phyloP scores from a whole-genome alignment of 2,888 invertebrate species.

The Adela reaumurella region DNA sequence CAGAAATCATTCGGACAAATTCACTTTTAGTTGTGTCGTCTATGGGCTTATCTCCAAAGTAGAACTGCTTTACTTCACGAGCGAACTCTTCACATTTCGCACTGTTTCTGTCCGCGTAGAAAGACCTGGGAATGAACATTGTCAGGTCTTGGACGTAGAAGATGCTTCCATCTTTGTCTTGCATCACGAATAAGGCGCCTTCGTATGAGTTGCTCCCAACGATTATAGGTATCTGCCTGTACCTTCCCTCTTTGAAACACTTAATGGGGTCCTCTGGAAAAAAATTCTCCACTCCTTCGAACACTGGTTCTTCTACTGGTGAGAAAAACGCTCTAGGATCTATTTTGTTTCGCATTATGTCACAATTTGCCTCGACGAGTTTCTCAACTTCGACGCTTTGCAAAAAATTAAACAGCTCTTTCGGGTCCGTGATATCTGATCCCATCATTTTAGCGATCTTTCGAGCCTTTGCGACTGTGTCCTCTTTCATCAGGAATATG shows the following conservation, averaged over 20 bases:
- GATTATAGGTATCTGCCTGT: constrained; percentile 26
- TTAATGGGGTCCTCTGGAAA: constrained; percentile 25
- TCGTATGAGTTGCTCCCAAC: constrained; percentile 27
- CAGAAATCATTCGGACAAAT: constrained; percentile 27
- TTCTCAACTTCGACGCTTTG: constrained; percentile 23
- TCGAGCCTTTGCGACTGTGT: constrained; percentile 26
- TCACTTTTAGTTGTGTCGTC: constrained; percentile 16
- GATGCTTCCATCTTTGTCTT: too few relatives aligned
- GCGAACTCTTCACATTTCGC: constrained; percentile 16
- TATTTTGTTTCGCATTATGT: constrained; percentile 21
- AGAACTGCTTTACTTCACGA: constrained; percentile 21
- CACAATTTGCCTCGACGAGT: constrained; percentile 23
- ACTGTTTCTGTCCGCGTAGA: constrained; percentile 17
- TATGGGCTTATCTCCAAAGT: constrained; percentile 22
- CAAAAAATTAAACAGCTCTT: constrained; percentile 24
- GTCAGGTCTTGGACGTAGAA: constrained; percentile 27
- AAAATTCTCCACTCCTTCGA: constrained; percentile 25
- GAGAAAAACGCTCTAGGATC: constrained; percentile 24
- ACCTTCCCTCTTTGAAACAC: constrained; percentile 20
- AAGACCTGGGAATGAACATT: constrained; percentile 27
- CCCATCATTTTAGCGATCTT: constrained; percentile 24
- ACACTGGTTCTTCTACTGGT: constrained; percentile 32
- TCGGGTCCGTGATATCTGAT: constrained; percentile 18
- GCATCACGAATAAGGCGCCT: constrained; percentile 27
- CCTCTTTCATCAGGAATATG: constrained; percentile 26